A percentile compares a stretch with the other conserved stretches of the same genome.
These are phyloP conservation scores for Tethea ocularis DNA, from an alignment of 2,888 invertebrate genomes.

Conservation along the genomic window DNA sequence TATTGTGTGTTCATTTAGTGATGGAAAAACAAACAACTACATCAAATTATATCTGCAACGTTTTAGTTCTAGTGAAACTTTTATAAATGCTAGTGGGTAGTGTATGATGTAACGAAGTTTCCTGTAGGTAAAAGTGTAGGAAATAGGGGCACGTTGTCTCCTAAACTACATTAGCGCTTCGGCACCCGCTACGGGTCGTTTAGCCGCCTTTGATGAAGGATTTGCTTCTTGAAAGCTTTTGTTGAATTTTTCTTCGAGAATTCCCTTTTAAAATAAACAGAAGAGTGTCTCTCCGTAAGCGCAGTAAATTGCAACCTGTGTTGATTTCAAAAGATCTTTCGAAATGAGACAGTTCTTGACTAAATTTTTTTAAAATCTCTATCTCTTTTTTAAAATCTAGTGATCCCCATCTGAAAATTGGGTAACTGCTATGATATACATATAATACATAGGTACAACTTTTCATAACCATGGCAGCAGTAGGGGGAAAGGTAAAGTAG, in stretches of 20 bases:
- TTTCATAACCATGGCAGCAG: not conserved
- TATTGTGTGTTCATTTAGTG: too few relatives aligned
- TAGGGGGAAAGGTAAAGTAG: not conserved
- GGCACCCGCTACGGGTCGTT: constrained; percentile 64
- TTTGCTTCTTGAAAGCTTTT: constrained; percentile 76
- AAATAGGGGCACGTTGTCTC: constrained; percentile 54
- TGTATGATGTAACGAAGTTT: constrained; percentile 34
- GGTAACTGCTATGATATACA: not conserved
- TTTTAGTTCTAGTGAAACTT: too few relatives aligned
- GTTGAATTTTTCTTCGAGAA: constrained; percentile 63
- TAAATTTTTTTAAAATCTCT: not conserved
- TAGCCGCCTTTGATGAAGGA: constrained; percentile 73
- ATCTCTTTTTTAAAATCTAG: constrained; percentile 6
- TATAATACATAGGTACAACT: not conserved
- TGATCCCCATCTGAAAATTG: not conserved
- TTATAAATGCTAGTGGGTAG: not conserved
- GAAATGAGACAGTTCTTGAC: not conserved
- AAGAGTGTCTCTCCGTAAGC: constrained; percentile 43
- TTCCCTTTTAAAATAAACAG: constrained; percentile 65
- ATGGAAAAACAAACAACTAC: too few relatives aligned
- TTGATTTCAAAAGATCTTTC: not conserved
- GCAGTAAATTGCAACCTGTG: constrained; percentile 38
- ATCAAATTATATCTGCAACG: too few relatives aligned
- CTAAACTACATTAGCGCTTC: constrained; percentile 70
- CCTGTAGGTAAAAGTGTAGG: constrained; percentile 28